These are phyloP conservation scores for Sebastes fasciatus DNA, from an alignment of 2,113 vertebrate species.

Conservation along the genomic window DNA sequence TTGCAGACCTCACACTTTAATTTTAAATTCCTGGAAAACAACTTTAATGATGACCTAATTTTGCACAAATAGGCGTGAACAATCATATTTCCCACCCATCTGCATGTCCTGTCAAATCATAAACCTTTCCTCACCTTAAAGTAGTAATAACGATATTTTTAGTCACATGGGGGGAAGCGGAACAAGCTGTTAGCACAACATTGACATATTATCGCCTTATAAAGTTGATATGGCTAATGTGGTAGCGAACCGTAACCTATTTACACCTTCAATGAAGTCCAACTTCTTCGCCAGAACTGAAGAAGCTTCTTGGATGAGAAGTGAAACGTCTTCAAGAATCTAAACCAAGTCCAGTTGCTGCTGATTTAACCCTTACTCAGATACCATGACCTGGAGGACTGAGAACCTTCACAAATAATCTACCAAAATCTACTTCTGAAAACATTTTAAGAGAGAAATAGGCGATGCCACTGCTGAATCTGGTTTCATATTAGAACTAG, in stretches of 20 bases:
- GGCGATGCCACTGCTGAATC: too few relatives aligned
- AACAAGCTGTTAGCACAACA: neutral
- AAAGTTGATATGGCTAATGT: neutral
- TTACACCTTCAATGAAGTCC: too few relatives aligned
- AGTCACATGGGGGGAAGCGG: neutral
- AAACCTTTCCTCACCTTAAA: neutral
- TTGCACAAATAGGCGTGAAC: neutral
- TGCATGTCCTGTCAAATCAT: neutral
- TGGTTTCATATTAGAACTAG: too few relatives aligned
- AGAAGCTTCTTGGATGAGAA: too few relatives aligned
- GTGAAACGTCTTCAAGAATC: too few relatives aligned
- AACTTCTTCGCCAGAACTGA: too few relatives aligned
- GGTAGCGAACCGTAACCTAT: neutral
- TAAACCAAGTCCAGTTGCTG: too few relatives aligned
- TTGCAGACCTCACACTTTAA: neutral
- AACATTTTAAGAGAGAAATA: too few relatives aligned
- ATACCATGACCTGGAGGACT: too few relatives aligned
- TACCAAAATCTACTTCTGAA: too few relatives aligned
- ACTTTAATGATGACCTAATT: neutral
- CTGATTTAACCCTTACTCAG: too few relatives aligned
- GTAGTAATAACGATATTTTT: neutral
- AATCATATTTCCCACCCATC: neutral
- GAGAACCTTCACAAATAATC: too few relatives aligned
- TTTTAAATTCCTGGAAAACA: slow-evolving; percentile 4
- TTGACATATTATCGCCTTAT: neutral